phyloP scores from a whole-genome alignment of 2,888 invertebrate genomes.

The Ctena decussata region DNA sequence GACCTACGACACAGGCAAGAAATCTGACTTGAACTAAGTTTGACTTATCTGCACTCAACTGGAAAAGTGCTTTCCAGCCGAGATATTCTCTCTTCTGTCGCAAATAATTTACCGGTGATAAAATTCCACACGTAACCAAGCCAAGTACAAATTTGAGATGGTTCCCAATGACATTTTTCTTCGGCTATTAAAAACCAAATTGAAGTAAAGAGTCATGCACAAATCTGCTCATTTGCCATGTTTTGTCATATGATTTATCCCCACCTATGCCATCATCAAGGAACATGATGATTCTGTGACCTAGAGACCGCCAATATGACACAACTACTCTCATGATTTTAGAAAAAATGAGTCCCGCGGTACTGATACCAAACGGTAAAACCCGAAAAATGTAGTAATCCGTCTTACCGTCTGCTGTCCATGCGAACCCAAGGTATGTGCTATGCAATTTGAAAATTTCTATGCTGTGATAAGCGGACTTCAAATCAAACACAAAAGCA shows the following conservation, averaged over 20 bases:
- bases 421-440: neutral
- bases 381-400: neutral
- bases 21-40: slow-evolving; percentile 10
- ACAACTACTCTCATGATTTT: neutral
- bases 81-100: slow-evolving; percentile 31
- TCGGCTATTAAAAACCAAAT: slow-evolving; percentile 62
- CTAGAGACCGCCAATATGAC: neutral
- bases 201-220: slow-evolving; percentile 38
- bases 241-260: neutral
- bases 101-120: slow-evolving; percentile 17
- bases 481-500: neutral
- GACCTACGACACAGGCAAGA: slow-evolving; percentile 44
- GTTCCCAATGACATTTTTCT: slow-evolving; percentile 56
- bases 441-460: neutral
- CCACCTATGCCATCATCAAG: slow-evolving; percentile 18
- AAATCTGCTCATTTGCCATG: slow-evolving; percentile 2
- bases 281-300: no score
- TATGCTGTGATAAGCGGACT: neutral
- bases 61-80: neutral
- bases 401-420: neutral
- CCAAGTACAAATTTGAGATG: slow-evolving; percentile 38
- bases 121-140: slow-evolving; percentile 50
- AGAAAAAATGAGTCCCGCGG: neutral
- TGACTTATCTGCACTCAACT: neutral
- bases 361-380: neutral